phyloP scores from a whole-genome alignment of 2,797 vertebrate genomes.

The Eurystomus glaucurus region DNA sequence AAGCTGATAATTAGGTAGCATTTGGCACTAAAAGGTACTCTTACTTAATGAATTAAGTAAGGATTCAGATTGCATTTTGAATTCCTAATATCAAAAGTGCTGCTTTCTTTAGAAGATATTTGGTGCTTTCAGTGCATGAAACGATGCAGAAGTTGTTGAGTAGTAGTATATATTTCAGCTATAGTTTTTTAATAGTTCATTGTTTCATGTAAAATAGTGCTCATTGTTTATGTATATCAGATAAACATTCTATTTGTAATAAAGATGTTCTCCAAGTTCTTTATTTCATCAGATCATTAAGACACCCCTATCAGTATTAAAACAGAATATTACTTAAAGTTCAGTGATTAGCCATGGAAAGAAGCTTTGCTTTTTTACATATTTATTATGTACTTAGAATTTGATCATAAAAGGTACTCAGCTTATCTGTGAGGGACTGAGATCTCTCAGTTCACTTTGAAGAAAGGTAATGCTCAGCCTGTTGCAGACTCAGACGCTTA shows the following conservation, averaged over 20 bases:
- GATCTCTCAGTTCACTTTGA: neutral
- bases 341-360: constrained; percentile 30
- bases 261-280: neutral
- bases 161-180: constrained; percentile 13
- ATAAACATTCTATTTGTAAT: constrained; percentile 47
- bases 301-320: neutral
- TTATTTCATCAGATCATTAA: constrained; percentile 3
- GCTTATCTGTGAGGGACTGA: constrained; percentile 4
- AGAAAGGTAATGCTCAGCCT: neutral
- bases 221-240: neutral
- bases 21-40: constrained; percentile 63
- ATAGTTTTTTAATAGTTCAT: neutral
- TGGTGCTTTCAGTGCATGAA: constrained; percentile 18
- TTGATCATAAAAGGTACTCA: constrained; percentile 19
- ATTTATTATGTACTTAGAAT: constrained; percentile 41
- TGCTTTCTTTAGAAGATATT: constrained; percentile 11
- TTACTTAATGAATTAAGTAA: constrained; percentile 77
- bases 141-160: neutral
- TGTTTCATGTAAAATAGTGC: neutral
- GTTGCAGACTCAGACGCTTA: neutral
- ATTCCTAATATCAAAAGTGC: constrained; percentile 31
- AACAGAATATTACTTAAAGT: constrained; percentile 36
- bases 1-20: constrained; percentile 66
- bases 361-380: constrained; percentile 40
- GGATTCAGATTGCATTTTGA: constrained; percentile 50